Percentiles rank a stretch among this genome's conserved stretches.
These are phyloP conservation scores for Maniola jurtina DNA, from an alignment of 1,140 invertebrate species.

Conservation along the genomic window DNA sequence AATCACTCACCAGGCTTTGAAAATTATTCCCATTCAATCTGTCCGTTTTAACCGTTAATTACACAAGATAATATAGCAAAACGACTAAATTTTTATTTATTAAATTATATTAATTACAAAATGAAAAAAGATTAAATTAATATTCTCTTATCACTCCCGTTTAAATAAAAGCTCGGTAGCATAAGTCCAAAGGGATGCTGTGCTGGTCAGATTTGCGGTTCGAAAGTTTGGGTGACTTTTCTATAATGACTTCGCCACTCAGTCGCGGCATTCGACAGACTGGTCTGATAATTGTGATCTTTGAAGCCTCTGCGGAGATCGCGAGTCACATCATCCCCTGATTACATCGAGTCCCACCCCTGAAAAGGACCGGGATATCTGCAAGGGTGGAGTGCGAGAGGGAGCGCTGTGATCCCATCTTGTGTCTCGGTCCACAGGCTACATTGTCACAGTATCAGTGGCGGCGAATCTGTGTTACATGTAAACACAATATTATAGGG, in stretches of 20 bases:
- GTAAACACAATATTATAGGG: conserved; percentile 32
- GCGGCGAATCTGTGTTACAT: conserved; percentile 60
- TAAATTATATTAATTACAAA: background rate
- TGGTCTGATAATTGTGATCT: conserved; percentile 78
- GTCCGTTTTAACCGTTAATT: background rate
- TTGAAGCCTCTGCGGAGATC: conserved; percentile 76
- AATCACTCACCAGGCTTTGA: conserved; percentile 22
- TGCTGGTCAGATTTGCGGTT: conserved; percentile 1
- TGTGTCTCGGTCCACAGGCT: conserved; percentile 75
- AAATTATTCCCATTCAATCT: conserved; percentile 21
- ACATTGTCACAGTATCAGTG: conserved; percentile 71
- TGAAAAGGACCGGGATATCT: conserved; percentile 51
- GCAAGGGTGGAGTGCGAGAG: conserved; percentile 38
- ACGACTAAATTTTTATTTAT: background rate
- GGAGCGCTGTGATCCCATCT: conserved; percentile 63
- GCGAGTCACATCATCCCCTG: conserved; percentile 78
- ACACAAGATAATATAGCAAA: background rate
- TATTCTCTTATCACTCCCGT: background rate
- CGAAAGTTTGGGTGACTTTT: conserved; percentile 50
- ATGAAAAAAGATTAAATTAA: background rate
- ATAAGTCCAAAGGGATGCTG: background rate
- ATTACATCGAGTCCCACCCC: conserved; percentile 76
- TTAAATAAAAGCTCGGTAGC: background rate
- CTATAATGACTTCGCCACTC: conserved; percentile 64
- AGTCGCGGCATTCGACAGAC: conserved; percentile 74